Evolutionary conservation across 2,888 invertebrate species (phyloP), one percentile per base, ranked within the genome.

Genomic region (Pedicia rivosa): DNA sequence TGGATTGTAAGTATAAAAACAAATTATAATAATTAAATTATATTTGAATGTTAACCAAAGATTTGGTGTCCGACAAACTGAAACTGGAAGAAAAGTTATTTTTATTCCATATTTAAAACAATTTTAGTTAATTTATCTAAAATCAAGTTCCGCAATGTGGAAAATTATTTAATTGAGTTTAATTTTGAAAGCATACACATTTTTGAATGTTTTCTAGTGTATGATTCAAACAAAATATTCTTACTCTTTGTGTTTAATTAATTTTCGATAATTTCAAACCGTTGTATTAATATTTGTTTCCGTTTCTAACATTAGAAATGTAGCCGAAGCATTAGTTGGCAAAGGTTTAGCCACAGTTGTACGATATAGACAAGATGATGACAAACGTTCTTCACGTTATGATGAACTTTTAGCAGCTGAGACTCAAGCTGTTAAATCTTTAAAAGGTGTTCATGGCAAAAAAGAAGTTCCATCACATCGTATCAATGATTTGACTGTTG

Each of bases 331-430:
- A 2, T 67, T 95, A 56, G 87, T 97, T 0, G 70, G 74, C 40
- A 91, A 91, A 61, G 98, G 98, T 6, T 68, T 84, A 37, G 95
- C 90, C 0, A 83, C 83, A 34, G 94, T 95, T 5, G 81, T 99
- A 2, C 74, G 87, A 41, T 92, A 98, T 55, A 72, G 91, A 39
- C 87, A 86, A 52, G 94, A 95, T 55, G 95, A 99, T 54, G 94
- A 97, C 56, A 88, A 91, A 58, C 74, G 95, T 41, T 92, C 95
- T 30, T 79, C 86, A 0, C 80, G 80, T 44, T 98, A 97, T 55
- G 95, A 97, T 58, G 80, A 83, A 42, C 66, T 98, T 16, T 65
- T 92, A 39, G 81, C 86, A 39, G 97, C 97, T 2, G 97, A 98
- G 63, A 74, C 76, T 17, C 88, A 92, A 54, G 97, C 98, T 0